Evolutionary conservation across 2,888 invertebrate species (phyloP), one percentile per base, ranked within the genome.

Genomic region (Rhimphoctona megacephalus): DNA sequence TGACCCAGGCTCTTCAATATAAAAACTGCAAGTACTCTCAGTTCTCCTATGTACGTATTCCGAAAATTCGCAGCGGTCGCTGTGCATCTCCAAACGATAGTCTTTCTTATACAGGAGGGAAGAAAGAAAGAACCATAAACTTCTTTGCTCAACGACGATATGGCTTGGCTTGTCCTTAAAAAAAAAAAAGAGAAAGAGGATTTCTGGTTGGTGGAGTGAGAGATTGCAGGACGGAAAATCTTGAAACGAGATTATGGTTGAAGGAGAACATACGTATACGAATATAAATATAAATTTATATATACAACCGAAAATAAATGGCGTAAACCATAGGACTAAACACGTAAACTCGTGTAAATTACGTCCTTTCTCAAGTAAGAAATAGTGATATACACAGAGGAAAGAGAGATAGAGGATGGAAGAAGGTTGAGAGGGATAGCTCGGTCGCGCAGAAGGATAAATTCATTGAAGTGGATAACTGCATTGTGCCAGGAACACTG

Each of bases 401-500:
- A 46, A 36, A 43, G 39, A 39, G 7, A 81, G 76, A 81, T 67
- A 67, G 86, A 79, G 74, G 73, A 78, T 81, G 81, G 54, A 49
- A 74, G 52, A 67, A 54, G 43, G 66, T 54, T 79, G 54, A 70
- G 72, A 69, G 64, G 66, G 76, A 82, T 54, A 30, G 66, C 33
- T 82, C 79, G 80, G 52, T 52, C 83, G 83, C 83, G 83, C 74
- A 86, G 88, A 87, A 89, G 91, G 90, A 92, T 92, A 92, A 91
- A 93, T 92, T 93, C 92, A 90, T 92, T 91, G 89, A 91, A 92
- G 92, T 92, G 92, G 93, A 93, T 93, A 93, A 93, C 92, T 92
- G 92, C 92, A 92, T 92, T 91, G 93, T 93, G 93, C 92, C 93
- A 93, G 91, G 89, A 93, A 92, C 92, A 92, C 92, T 92, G 93